Evolutionary conservation across 2,797 vertebrate species (phyloP), one percentile per base, ranked within the genome.

Genomic region (Pantherophis vulpinus): DNA sequence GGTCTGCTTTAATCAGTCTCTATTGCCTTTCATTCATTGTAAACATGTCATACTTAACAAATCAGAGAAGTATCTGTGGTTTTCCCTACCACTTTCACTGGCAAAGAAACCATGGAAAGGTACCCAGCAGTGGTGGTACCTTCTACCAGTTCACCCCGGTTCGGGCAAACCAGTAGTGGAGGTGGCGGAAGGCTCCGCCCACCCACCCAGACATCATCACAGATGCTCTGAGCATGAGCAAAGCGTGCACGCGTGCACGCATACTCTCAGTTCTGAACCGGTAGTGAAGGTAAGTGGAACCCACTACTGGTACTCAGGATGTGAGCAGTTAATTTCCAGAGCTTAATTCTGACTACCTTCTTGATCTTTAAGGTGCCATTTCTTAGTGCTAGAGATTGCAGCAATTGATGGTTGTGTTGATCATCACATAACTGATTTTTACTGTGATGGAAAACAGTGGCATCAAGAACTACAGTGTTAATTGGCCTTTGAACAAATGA

Each of bases 241-340:
- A 54, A 54, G 51, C 1, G 51, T 2, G 1, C 1, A 1, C 8
- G 9, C 51, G 0, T 54, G 9, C 51, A 54, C 51, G 10, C 9
- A 54, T 9, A 10, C 1, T 54, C 9, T 54, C 9, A 1, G 51
- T 54, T 54, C 51, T 10, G 51, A 54, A 54, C 9, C 1, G 51
- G 51, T 54, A 54, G 51, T 54, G 51, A 54, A 54, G 9, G 51
- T 54, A 54, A 54, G 51, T 54, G 51, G 51, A 54, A 54, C 51
- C 51, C 9, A 54, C 51, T 54, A 54, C 8, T 54, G 18, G 32
- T 23, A 51, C 29, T n/a, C 29, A 47, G 11, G 5, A 10, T 42
- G 25, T 86, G 20, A 56, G 8, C 10, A 60, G 42, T 1, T 86
- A 42, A 32, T 16, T 58, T 25, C 83, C 23, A 54, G 13, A 32